Percentiles rank a stretch among this genome's conserved stretches.
Evolutionary conservation across 2,888 invertebrate genomes (phyloP).

Genomic region (Ganaspis brasiliensis): DNA sequence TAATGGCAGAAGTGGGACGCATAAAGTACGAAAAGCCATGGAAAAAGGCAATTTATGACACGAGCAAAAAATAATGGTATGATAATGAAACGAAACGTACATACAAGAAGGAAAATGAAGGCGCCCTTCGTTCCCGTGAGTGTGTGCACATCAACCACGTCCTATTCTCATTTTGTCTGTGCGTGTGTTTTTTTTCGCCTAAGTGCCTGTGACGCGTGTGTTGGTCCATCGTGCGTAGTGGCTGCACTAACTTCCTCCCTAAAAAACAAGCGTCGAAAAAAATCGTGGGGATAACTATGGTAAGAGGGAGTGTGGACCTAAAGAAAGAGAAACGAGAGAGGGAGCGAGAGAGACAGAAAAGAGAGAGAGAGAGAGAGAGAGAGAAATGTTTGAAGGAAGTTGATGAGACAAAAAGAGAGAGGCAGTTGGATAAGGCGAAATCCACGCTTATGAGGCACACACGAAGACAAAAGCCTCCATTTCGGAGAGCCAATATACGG

Average conservation of each 20-base stretch:
- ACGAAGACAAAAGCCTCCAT: slow-evolving; percentile 79
- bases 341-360: slow-evolving; percentile 58
- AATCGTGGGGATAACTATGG: slow-evolving; percentile 68
- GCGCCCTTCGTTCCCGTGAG: slow-evolving; percentile 44
- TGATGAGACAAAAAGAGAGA: slow-evolving; percentile 55
- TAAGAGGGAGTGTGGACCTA: background rate
- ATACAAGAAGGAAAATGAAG: slow-evolving; percentile 31
- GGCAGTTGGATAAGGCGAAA: slow-evolving; percentile 74
- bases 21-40: slow-evolving; percentile 75
- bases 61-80: slow-evolving; percentile 76
- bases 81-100: slow-evolving; percentile 72
- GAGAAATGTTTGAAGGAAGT: slow-evolving; percentile 29
- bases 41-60: slow-evolving; percentile 76
- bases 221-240: slow-evolving; percentile 65
- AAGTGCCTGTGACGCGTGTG: slow-evolving; percentile 55
- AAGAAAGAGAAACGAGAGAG: slow-evolving; percentile 45
- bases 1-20: slow-evolving; percentile 78
- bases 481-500: slow-evolving; percentile 74
- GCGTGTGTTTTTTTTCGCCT: slow-evolving; percentile 6
- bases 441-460: slow-evolving; percentile 78
- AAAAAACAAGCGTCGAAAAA: slow-evolving; percentile 68
- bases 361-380: slow-evolving; percentile 45
- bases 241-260: slow-evolving; percentile 70
- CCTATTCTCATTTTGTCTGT: slow-evolving; percentile 6
- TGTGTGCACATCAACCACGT: slow-evolving; percentile 45